These are phyloP conservation scores for Ophioninae sp. DNA, from an alignment of 2,888 invertebrate genomes.

Conservation along the genomic window DNA sequence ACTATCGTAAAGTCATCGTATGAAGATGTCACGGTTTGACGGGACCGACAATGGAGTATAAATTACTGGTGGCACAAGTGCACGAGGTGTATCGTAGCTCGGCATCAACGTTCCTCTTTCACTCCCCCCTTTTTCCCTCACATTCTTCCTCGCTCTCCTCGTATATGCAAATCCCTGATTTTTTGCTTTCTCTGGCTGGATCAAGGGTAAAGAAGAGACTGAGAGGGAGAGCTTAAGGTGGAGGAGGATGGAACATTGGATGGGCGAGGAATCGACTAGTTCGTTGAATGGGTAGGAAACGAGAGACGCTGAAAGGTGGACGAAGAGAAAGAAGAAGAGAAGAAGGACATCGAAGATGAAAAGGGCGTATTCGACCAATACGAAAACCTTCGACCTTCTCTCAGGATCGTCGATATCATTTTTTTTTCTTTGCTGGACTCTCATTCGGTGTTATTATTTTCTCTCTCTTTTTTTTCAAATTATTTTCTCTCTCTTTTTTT, in stretches of 20 bases:
- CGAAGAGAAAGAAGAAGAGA: constrained; percentile 60
- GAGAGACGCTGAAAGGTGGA: constrained; percentile 45
- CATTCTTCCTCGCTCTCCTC: constrained; percentile 2
- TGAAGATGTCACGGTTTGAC: constrained; percentile 76
- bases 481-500: too few species aligned
- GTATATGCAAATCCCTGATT: constrained; percentile 1
- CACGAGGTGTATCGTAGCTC: constrained; percentile 58
- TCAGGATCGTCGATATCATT: constrained; percentile 67
- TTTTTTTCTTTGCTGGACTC: too few species aligned
- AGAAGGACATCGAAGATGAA: constrained; percentile 49
- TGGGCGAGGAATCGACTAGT: constrained; percentile 43
- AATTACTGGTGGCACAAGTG: constrained; percentile 72
- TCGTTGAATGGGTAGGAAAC: constrained; percentile 23
- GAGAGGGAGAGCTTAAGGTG: constrained; percentile 37
- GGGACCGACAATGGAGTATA: constrained; percentile 74
- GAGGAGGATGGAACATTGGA: constrained; percentile 22
- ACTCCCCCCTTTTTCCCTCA: constrained; percentile 4
- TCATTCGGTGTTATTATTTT: too few species aligned
- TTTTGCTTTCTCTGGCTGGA: constrained; percentile 4
- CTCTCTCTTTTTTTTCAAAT: too few species aligned
- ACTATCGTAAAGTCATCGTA: constrained; percentile 65
- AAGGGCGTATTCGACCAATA: constrained; percentile 13
- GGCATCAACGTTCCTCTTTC: constrained; percentile 39
- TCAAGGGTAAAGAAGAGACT: constrained; percentile 10
- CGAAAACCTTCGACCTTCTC: constrained; percentile 59